A percentile compares a stretch with the other conserved stretches of the same genome.
phyloP scores from a whole-genome alignment of 2,797 vertebrate species.

The Micromesistius poutassou region DNA sequence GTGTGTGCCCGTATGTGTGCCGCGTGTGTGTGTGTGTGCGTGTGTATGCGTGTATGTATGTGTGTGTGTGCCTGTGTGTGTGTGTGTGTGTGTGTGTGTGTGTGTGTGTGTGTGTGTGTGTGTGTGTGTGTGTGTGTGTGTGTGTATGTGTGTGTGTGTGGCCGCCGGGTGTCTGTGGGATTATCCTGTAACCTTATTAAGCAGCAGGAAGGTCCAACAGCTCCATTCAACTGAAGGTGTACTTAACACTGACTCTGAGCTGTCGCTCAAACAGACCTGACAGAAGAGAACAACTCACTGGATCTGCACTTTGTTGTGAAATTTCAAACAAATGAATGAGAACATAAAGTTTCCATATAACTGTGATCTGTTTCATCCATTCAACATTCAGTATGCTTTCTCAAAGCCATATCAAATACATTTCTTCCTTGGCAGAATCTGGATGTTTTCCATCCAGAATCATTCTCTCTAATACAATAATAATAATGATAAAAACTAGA shows the following conservation, averaged over 20 bases:
- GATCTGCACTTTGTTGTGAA: not conserved
- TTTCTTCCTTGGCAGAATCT: not conserved
- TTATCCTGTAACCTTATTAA: conserved; percentile 18
- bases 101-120: not conserved
- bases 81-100: not conserved
- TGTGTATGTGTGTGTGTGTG: not conserved
- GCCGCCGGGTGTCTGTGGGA: not conserved
- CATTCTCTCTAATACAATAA: not conserved
- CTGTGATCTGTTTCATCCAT: not conserved
- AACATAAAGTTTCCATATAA: no score
- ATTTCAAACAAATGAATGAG: not conserved
- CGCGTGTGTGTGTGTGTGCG: no score
- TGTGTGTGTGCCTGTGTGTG: not conserved
- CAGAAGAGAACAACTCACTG: not conserved
- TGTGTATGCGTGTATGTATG: not conserved
- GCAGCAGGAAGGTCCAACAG: conserved; percentile 9
- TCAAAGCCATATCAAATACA: not conserved
- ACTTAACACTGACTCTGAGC: not conserved
- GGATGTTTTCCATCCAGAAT: not conserved
- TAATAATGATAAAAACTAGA: no score
- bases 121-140: not conserved
- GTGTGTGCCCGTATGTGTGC: not conserved
- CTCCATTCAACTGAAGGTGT: conserved; percentile 23
- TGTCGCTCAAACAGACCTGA: not conserved
- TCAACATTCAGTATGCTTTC: not conserved